phyloP scores from a whole-genome alignment of 2,797 vertebrate genomes.

The Myotis vivesi region DNA sequence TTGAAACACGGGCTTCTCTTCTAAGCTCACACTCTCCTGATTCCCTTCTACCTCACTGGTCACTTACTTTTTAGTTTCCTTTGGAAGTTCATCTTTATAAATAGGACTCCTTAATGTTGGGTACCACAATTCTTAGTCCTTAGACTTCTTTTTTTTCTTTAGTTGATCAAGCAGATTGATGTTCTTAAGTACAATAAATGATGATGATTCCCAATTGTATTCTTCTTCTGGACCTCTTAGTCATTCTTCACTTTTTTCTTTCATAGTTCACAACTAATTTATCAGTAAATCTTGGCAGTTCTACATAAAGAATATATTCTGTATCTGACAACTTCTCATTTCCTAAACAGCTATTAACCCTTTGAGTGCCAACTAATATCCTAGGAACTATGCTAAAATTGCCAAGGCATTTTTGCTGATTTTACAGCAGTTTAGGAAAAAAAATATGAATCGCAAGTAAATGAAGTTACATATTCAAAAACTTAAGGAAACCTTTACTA shows the following conservation, averaged over 20 bases:
- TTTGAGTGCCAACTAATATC: too few relatives aligned
- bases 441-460: too few relatives aligned
- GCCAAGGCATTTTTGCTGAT: too few relatives aligned
- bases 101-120: neutral
- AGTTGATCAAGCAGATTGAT: neutral
- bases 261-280: neutral
- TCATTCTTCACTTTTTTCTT: neutral
- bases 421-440: too few relatives aligned
- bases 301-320: neutral
- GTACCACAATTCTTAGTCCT: neutral
- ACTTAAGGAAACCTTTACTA: too few relatives aligned
- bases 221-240: neutral
- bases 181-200: neutral
- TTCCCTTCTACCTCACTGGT: neutral
- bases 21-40: neutral
- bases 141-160: neutral
- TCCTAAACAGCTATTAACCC: neutral
- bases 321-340: neutral
- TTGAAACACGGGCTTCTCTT: neutral
- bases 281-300: neutral
- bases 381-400: too few relatives aligned
- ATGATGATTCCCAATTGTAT: neutral
- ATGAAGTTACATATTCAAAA: too few relatives aligned
- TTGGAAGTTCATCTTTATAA: neutral
- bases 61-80: neutral